phyloP scores from a whole-genome alignment of 2,888 invertebrate species.

The Agonopterix subpropinquella region DNA sequence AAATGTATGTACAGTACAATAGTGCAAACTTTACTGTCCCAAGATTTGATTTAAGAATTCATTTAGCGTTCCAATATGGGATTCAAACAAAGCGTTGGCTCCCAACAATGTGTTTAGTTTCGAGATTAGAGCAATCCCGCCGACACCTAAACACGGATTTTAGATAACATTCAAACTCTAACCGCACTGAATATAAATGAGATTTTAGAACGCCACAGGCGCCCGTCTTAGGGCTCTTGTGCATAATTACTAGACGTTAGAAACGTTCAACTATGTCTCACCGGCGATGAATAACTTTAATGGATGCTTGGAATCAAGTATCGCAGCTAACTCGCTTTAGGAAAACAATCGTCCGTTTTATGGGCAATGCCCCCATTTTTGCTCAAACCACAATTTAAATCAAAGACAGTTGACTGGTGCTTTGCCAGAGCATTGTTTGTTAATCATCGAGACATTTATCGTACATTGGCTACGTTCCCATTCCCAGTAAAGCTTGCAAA shows the following conservation, averaged over 20 bases:
- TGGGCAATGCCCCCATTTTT: slow-evolving; percentile 3
- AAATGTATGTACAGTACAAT: slow-evolving; percentile 6
- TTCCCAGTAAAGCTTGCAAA: background rate
- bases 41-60: slow-evolving; percentile 32
- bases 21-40: slow-evolving; percentile 21
- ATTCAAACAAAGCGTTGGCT: slow-evolving; percentile 59
- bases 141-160: slow-evolving; percentile 75
- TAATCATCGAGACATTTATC: slow-evolving; percentile 3
- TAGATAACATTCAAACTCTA: slow-evolving; percentile 73
- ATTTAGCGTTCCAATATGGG: slow-evolving; percentile 37
- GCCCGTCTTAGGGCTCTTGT: slow-evolving; percentile 59
- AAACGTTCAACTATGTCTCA: slow-evolving; percentile 47
- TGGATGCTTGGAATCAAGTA: slow-evolving; percentile 36
- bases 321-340: slow-evolving; percentile 14
- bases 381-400: slow-evolving; percentile 3
- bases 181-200: slow-evolving; percentile 74
- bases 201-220: slow-evolving; percentile 60
- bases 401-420: slow-evolving; percentile 5
- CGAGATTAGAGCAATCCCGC: slow-evolving; percentile 70
- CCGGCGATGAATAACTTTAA: slow-evolving; percentile 50
- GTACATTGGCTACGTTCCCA: slow-evolving; percentile 1
- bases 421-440: slow-evolving; percentile 10
- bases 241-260: slow-evolving; percentile 64
- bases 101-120: slow-evolving; percentile 74
- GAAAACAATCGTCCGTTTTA: slow-evolving; percentile 10